Evolutionary conservation across 2,888 invertebrate genomes (phyloP).

Genomic region (Ophion obscuratus): DNA sequence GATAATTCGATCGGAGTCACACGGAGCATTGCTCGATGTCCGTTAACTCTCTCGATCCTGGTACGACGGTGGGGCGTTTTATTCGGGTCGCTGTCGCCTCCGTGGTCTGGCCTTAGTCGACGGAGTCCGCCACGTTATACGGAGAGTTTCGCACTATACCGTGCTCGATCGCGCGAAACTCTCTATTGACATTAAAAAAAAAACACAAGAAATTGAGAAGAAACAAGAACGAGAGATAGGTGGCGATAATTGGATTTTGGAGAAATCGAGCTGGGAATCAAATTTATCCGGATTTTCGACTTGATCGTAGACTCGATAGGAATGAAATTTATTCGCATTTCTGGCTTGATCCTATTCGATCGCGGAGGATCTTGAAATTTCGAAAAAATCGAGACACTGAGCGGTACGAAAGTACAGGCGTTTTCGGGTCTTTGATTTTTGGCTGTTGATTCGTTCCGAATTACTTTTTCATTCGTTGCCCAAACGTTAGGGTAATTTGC

Average conservation of each 20-base stretch:
- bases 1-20: slow-evolving; percentile 56
- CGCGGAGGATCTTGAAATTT: background rate
- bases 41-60: slow-evolving; percentile 65
- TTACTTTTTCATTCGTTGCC: no score
- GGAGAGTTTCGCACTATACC: slow-evolving; percentile 35
- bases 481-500: no score
- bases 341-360: background rate
- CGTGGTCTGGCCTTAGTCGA: slow-evolving; percentile 65
- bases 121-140: slow-evolving; percentile 35
- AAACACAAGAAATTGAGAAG: background rate
- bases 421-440: no score
- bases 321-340: background rate
- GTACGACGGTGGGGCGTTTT: slow-evolving; percentile 71
- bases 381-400: background rate
- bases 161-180: slow-evolving; percentile 50
- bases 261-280: slow-evolving; percentile 20
- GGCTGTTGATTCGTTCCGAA: no score
- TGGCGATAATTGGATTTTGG: slow-evolving; percentile 34
- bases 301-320: background rate
- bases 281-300: slow-evolving; percentile 2
- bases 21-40: slow-evolving; percentile 50
- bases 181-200: slow-evolving; percentile 37
- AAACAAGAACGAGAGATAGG: slow-evolving; percentile 11
- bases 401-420: background rate
- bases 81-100: slow-evolving; percentile 64